phyloP scores from a whole-genome alignment of 2,113 vertebrate species.

The Phalacrocorax brasilianus region DNA sequence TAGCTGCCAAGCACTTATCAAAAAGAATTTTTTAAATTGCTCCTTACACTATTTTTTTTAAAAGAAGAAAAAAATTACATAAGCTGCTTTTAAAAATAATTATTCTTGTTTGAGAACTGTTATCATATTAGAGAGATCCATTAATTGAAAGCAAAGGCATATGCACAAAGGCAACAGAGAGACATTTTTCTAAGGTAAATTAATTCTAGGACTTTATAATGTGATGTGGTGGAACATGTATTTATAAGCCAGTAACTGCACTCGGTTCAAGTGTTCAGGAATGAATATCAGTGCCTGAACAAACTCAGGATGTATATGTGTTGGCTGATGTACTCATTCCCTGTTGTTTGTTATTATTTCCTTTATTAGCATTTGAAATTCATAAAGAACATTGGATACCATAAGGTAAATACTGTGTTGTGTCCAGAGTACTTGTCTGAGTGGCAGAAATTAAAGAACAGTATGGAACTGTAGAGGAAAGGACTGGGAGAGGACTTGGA shows the following conservation, averaged over 20 bases:
- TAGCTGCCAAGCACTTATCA: neutral
- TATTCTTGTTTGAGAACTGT: neutral
- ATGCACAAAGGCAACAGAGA: neutral
- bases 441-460: neutral
- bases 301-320: slow-evolving; percentile 23
- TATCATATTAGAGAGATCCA: neutral
- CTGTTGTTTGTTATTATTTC: slow-evolving; percentile 32
- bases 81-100: neutral
- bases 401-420: neutral
- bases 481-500: neutral
- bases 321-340: slow-evolving; percentile 36
- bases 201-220: neutral
- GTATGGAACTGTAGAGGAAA: neutral
- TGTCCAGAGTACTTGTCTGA: neutral
- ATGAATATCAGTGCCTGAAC: slow-evolving; percentile 40
- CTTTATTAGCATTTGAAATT: slow-evolving; percentile 54
- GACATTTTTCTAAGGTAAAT: slow-evolving; percentile 1
- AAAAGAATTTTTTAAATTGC: neutral
- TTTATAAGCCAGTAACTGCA: neutral
- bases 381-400: neutral
- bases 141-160: neutral
- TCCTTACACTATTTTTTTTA: neutral
- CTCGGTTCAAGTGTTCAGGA: neutral
- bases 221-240: neutral
- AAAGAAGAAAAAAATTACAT: neutral